Base-by-base conservation (phyloP, 2,113 vertebrate species). In the Corynorhinus townsendii region DNA sequence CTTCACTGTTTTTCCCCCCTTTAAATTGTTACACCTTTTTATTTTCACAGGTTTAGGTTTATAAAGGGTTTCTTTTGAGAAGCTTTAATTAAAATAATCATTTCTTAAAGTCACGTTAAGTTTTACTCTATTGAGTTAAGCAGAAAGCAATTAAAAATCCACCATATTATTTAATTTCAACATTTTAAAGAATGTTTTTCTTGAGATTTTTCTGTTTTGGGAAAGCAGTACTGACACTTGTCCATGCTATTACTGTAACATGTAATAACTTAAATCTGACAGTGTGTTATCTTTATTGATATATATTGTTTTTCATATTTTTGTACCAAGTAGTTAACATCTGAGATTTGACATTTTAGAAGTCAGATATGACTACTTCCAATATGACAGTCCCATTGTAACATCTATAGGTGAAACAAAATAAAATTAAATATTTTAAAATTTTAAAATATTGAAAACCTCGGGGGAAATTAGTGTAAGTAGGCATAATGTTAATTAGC, bases 11-110 rank as follows among this genome's bases (percentile, higher is more conserved):
- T 38, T 54, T 49, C 33, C 14, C 14, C 15, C 17, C 7, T 20
- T 52, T 75, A 68, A 59, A 26, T 24, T 87, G 11, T 11, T 16
- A 28, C 33, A 30, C 35, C 11, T 64, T 92, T 90, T 92, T 76
- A n/a, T 82, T 88, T 64, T 59, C n/a, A 89, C 10, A 68, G 73
- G 26, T 68, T 90, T 85, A 75, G 11, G 19, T 90, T 96, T 94
- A n/a, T 2, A 38, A 40, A 77, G 6, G 72, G 56, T 62, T 96
- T 86, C 24, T 94, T 85, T 93, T 56, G 64, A 86, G 64, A 92
- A 93, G 20, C n/a, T 76, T 93, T 35, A 49, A 92, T 93, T 35
- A 49, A 92, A 90, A 85, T n/a, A 73, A 83, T 35, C 2, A 19
- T 49, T 7, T 95, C 56, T 94, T 24, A 56, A 64, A 96, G 14